These are phyloP conservation scores for Sitophilus oryzae DNA, from an alignment of 1,140 invertebrate species.

Conservation along the genomic window DNA sequence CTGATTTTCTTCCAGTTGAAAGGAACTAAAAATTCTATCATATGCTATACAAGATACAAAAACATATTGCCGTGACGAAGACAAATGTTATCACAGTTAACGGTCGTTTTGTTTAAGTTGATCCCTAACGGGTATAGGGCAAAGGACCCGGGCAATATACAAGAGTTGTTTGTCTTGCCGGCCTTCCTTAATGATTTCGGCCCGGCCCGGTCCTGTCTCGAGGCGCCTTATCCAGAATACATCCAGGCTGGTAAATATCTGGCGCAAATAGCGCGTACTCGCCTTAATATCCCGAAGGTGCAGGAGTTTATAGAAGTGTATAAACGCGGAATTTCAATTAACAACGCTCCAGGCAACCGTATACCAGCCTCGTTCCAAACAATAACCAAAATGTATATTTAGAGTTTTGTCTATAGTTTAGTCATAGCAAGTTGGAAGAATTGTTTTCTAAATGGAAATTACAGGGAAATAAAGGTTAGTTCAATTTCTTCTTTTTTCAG, in stretches of 20 bases:
- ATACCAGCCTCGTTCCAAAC: not conserved
- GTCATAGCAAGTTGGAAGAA: too few relatives aligned
- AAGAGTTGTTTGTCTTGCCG: slow-evolving; percentile 16
- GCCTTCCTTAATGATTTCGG: slow-evolving; percentile 3
- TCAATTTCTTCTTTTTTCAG: too few relatives aligned
- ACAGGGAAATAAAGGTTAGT: too few relatives aligned
- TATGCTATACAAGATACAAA: not conserved
- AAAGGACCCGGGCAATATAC: slow-evolving; percentile 13
- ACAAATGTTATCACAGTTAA: not conserved
- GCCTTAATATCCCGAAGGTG: not conserved
- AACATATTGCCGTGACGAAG: not conserved
- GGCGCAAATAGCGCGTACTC: not conserved
- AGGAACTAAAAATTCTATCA: too few relatives aligned
- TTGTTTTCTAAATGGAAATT: too few relatives aligned
- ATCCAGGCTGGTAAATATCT: not conserved
- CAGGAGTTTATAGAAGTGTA: not conserved
- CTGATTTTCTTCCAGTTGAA: too few relatives aligned
- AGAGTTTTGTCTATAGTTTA: too few relatives aligned
- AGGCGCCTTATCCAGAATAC: not conserved
- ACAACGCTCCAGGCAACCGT: not conserved
- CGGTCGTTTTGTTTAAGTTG: slow-evolving; percentile 1
- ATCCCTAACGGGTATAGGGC: not conserved
- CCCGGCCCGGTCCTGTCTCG: not conserved
- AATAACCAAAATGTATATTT: not conserved
- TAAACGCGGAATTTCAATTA: not conserved